Base-by-base conservation (phyloP, 2,797 vertebrate genomes). In the Hoplostethus atlanticus region DNA sequence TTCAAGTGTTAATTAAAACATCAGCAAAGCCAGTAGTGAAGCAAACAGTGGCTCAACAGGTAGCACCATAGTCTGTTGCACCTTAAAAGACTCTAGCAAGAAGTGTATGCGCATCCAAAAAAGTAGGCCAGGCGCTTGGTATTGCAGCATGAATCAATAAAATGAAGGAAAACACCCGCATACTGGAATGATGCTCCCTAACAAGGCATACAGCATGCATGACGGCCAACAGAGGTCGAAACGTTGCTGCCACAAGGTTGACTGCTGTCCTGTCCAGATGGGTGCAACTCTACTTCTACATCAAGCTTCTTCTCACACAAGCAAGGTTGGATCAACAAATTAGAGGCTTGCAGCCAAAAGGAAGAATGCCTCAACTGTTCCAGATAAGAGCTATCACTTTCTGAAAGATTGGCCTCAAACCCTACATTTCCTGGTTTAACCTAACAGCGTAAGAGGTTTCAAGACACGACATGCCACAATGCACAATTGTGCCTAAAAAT, bases 201-300 rank as follows among this genome's bases (percentile, higher is more conserved):
- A n/a, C n/a, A n/a, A n/a, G n/a, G n/a, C n/a, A n/a, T n/a, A n/a
- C n/a, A n/a, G n/a, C n/a, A n/a, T n/a, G n/a, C n/a, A n/a, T n/a
- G n/a, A n/a, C n/a, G n/a, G n/a, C n/a, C n/a, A n/a, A n/a, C n/a
- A n/a, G n/a, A n/a, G n/a, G n/a, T n/a, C n/a, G n/a, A n/a, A n/a
- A n/a, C n/a, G n/a, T n/a, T n/a, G n/a, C n/a, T n/a, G n/a, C n/a
- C n/a, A n/a, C n/a, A n/a, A n/a, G n/a, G n/a, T n/a, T n/a, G 56
- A 66, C 12, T 64, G 28, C 47, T 56, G 61, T 63, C 31, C 21
- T 62, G 46, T 66, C 73, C 75, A 78, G 61, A 67, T 77, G 82
- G 76, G 77, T 38, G 80, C 50, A 54, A 21, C 81, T 80, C 64
- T 83, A 54, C 46, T 61, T 40, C 63, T 76, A 84, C 34, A 54